Evolutionary conservation across 1,140 invertebrate species (phyloP).

Genomic region (Halesus radiatus): DNA sequence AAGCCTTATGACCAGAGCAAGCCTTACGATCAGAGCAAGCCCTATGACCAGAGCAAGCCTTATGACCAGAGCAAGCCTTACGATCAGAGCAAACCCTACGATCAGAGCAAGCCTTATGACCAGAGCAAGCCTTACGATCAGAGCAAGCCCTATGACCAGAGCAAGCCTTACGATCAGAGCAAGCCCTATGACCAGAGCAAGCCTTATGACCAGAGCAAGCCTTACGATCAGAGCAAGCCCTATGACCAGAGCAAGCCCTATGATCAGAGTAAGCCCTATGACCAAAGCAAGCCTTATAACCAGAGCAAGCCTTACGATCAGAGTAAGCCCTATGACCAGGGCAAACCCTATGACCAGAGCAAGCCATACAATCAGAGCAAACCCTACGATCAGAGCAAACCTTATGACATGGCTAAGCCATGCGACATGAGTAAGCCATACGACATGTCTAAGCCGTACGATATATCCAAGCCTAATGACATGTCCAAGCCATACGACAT

Average conservation of each 20-base stretch:
- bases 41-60: conserved; percentile 27
- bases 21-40: conserved; percentile 1
- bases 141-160: conserved; percentile 30
- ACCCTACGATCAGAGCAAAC: conserved; percentile 28
- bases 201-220: conserved; percentile 31
- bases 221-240: conserved; percentile 28
- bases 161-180: conserved; percentile 36
- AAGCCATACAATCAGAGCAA: conserved; percentile 41
- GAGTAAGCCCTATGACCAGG: conserved; percentile 38
- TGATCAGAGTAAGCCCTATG: conserved; percentile 31
- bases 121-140: conserved; percentile 33
- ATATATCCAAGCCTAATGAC: too few relatives aligned
- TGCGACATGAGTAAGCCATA: neutral
- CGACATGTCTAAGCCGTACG: too few relatives aligned
- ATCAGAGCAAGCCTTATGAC: conserved; percentile 24
- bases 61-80: conserved; percentile 38
- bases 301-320: conserved; percentile 30
- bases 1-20: conserved; percentile 34
- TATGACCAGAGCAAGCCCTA: conserved; percentile 37
- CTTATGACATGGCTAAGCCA: neutral
- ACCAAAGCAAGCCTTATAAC: conserved; percentile 32
- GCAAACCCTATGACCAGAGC: conserved; percentile 35
- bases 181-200: conserved; percentile 33
- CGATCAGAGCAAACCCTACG: conserved; percentile 30
- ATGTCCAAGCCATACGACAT: too few relatives aligned